A percentile compares a stretch with the other conserved stretches of the same genome.
Conservation (phyloP, 1,140 invertebrate species). For the Zaprionus vittiger region DNA sequence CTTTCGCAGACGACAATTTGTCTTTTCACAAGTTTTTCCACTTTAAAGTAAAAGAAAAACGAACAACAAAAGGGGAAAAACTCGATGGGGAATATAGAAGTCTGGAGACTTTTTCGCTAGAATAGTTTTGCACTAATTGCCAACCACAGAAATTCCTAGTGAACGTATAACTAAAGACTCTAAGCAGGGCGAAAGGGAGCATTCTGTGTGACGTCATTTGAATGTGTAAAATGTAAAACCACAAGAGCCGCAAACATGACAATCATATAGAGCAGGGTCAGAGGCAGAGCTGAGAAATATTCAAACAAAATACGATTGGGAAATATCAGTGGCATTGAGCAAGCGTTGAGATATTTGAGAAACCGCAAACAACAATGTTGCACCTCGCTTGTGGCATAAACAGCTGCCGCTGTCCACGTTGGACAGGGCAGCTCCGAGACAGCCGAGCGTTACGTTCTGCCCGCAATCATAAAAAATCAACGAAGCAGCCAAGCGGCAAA, state of each 20-base stretch:
- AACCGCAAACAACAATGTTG: conserved; percentile 38
- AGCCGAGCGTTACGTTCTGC: background rate
- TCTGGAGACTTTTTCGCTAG: background rate
- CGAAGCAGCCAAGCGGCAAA: conserved; percentile 71
- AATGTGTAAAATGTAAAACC: conserved; percentile 45
- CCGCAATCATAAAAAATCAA: conserved; percentile 76
- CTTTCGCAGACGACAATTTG: conserved; percentile 41
- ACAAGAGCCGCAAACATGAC: conserved; percentile 67
- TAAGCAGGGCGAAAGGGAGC: background rate
- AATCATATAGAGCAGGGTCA: conserved; percentile 55
- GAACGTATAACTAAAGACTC: background rate
- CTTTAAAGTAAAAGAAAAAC: background rate
- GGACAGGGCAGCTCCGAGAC: background rate
- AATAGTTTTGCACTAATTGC: conserved; percentile 25
- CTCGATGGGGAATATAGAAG: background rate
- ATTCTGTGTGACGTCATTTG: conserved; percentile 1
- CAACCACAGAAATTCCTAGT: conserved; percentile 13
- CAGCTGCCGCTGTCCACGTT: conserved; percentile 44
- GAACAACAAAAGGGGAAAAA: conserved; percentile 6
- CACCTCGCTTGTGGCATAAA: conserved; percentile 40
- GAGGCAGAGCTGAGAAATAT: conserved; percentile 19
- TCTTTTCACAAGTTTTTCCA: conserved; percentile 14
- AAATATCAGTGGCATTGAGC: background rate
- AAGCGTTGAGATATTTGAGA: conserved; percentile 1
- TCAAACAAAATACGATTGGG: conserved; percentile 17